A percentile compares a stretch with the other conserved stretches of the same genome.
Evolutionary conservation across 2,797 vertebrate genomes (phyloP).

Genomic region (Diplodus sargus): DNA sequence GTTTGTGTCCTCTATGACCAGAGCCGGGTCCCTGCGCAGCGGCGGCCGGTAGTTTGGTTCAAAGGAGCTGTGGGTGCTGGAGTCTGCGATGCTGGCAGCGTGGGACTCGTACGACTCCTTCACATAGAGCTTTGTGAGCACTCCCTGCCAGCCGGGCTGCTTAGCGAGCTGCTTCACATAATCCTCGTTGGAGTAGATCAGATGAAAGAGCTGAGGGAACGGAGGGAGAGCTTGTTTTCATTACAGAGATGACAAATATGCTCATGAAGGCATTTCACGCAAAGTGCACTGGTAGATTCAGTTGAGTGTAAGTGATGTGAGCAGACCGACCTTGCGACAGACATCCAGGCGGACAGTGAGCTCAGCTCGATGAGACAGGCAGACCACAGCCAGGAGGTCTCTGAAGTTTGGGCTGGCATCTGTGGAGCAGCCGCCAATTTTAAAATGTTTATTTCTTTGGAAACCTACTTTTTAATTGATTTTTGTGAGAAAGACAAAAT

Average conservation of each 20-base stretch:
- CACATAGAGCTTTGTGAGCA: conserved; percentile 94
- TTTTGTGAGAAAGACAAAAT: not conserved
- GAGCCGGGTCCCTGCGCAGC: conserved; percentile 70
- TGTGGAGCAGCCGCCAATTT: conserved; percentile 59
- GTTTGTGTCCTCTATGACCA: conserved; percentile 70
- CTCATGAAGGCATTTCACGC: not conserved
- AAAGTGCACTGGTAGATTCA: not conserved
- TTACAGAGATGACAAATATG: not conserved
- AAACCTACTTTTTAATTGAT: not conserved
- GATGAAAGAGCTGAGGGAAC: conserved; percentile 91
- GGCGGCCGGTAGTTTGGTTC: conserved; percentile 66
- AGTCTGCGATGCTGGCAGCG: conserved; percentile 76
- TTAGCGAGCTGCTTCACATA: conserved; percentile 90
- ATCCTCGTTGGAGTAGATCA: conserved; percentile 92
- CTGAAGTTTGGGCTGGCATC: conserved; percentile 90
- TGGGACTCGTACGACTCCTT: conserved; percentile 89
- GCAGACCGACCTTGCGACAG: conserved; percentile 91
- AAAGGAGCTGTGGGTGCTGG: conserved; percentile 66
- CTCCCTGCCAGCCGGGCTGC: conserved; percentile 94
- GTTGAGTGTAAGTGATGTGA: not conserved
- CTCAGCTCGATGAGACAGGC: conserved; percentile 92
- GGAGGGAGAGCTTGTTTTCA: conserved; percentile 25
- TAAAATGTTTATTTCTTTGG: not conserved
- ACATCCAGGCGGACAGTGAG: conserved; percentile 92
- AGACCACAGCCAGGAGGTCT: conserved; percentile 93